phyloP scores from a whole-genome alignment of 2,113 vertebrate genomes.

The Lepidothrix coronata region DNA sequence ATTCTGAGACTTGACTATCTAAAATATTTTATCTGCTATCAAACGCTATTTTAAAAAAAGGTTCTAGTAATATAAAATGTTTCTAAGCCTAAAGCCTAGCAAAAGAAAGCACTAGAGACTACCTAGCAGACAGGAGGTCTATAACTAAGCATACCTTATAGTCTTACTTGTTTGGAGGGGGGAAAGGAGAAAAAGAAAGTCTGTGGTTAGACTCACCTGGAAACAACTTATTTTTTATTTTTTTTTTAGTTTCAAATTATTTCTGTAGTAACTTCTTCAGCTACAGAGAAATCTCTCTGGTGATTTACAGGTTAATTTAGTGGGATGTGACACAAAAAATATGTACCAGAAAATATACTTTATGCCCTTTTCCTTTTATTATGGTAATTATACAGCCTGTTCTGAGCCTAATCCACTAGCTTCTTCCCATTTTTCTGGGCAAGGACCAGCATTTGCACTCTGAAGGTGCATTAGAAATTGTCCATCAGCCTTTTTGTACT shows the following conservation, averaged over 20 bases:
- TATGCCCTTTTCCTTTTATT: not conserved
- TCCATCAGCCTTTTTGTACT: not conserved
- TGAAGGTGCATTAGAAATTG: not conserved
- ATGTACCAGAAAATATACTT: not conserved
- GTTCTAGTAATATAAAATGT: not conserved
- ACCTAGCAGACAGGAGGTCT: constrained; percentile 19
- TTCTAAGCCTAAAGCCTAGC: constrained; percentile 37
- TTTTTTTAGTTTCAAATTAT: not conserved
- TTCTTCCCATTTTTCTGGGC: not conserved
- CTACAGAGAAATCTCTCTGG: not conserved
- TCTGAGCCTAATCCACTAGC: not conserved
- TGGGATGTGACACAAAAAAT: not conserved
- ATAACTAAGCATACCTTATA: constrained; percentile 43
- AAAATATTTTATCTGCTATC: not conserved
- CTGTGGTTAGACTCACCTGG: constrained; percentile 49
- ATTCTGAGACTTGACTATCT: not conserved
- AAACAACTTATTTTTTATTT: not conserved
- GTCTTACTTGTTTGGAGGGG: constrained; percentile 47
- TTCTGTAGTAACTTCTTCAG: not conserved
- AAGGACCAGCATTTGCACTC: not conserved
- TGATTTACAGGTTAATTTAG: not conserved
- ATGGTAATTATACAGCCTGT: not conserved
- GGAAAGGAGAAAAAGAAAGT: constrained; percentile 36
- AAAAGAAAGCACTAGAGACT: constrained; percentile 30
- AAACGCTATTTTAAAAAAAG: not conserved